Conservation (phyloP, 2,113 vertebrate genomes). For the Ophiodon elongatus region DNA sequence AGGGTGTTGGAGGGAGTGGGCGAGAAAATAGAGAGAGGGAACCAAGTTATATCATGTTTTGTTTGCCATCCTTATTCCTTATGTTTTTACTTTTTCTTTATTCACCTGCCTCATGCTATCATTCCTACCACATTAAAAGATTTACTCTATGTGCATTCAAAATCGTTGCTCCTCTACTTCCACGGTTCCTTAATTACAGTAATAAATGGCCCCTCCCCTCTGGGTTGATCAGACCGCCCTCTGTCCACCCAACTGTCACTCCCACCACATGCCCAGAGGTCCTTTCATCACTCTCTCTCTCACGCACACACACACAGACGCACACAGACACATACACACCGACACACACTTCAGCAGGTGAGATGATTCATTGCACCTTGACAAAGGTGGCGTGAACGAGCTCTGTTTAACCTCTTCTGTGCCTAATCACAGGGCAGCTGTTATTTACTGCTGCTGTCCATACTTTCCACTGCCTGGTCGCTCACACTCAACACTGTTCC, state of each 20-base stretch:
- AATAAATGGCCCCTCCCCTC: constrained; percentile 67
- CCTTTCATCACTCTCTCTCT: constrained; percentile 28
- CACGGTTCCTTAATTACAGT: constrained; percentile 71
- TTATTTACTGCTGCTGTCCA: constrained; percentile 66
- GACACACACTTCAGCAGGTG: constrained; percentile 54
- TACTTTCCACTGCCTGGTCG: not conserved
- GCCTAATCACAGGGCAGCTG: constrained; percentile 61
- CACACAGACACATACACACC: constrained; percentile 12
- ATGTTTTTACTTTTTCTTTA: not conserved
- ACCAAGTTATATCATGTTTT: constrained; percentile 24
- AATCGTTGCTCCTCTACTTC: constrained; percentile 9
- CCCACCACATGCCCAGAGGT: constrained; percentile 58
- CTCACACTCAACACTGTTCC: constrained; percentile 17
- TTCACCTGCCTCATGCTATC: not conserved
- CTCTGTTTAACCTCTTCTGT: constrained; percentile 69
- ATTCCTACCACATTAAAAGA: constrained; percentile 12
- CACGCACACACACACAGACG: constrained; percentile 7
- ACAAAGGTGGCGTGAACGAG: constrained; percentile 62
- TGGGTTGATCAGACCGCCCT: constrained; percentile 67
- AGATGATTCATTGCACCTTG: constrained; percentile 68
- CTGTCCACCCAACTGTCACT: constrained; percentile 70
- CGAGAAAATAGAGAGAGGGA: constrained; percentile 25
- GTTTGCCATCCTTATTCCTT: constrained; percentile 31
- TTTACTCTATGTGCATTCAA: not conserved
- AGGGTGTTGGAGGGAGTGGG: constrained; percentile 25